phyloP scores from a whole-genome alignment of 2,888 invertebrate genomes.

The Hofmannophila pseudospretella region DNA sequence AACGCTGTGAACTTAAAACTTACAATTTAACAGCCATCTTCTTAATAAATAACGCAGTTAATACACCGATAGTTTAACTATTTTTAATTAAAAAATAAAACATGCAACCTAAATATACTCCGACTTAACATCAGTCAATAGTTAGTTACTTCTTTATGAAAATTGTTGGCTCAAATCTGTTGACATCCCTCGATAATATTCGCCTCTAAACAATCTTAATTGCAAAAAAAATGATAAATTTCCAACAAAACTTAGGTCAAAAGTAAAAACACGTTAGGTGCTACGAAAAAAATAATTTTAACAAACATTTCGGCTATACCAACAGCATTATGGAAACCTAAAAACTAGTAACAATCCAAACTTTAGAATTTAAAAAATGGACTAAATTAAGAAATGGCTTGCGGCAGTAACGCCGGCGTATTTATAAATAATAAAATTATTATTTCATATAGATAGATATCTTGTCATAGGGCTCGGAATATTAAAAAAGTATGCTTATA shows the following conservation, averaged over 20 bases:
- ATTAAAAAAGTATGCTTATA: constrained; percentile 7
- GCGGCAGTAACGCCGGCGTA: constrained; percentile 14
- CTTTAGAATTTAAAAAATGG: constrained; percentile 22
- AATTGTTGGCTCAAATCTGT: background rate
- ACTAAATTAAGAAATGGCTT: constrained; percentile 35
- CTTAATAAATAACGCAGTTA: constrained; percentile 21
- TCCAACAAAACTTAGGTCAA: constrained; percentile 2
- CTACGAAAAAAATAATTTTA: constrained; percentile 6
- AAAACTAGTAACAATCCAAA: constrained; percentile 36
- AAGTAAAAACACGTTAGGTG: constrained; percentile 1
- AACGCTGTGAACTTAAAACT: constrained; percentile 19
- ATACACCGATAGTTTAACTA: constrained; percentile 13
- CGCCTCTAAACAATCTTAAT: background rate
- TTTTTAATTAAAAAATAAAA: constrained; percentile 2
- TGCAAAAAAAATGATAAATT: background rate
- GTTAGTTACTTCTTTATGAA: background rate
- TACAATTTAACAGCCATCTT: constrained; percentile 29
- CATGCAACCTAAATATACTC: background rate
- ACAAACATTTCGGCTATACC: constrained; percentile 9
- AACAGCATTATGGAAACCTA: constrained; percentile 18
- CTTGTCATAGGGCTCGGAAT: constrained; percentile 24
- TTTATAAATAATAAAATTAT: background rate
- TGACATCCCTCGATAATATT: no score
- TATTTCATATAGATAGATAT: constrained; percentile 22
- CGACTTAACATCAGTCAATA: constrained; percentile 1